Conservation (phyloP, 2,797 vertebrate species). For the Ptychadena robeensis region DNA sequence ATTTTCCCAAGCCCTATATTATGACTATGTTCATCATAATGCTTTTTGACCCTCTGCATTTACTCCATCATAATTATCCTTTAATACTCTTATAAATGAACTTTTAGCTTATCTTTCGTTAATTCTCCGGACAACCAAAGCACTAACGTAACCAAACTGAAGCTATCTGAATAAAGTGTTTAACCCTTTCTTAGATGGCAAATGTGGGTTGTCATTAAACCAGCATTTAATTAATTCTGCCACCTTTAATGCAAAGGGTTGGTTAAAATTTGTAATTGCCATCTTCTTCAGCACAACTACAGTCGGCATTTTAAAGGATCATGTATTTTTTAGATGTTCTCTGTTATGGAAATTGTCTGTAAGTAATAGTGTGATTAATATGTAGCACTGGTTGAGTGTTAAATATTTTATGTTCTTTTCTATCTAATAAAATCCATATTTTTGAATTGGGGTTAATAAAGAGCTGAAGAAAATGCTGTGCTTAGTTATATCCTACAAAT, state of each 20-base stretch:
- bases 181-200: constrained; percentile 72
- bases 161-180: constrained; percentile 78
- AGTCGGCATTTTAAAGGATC: neutral
- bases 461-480: no score
- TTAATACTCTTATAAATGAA: constrained; percentile 86
- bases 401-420: constrained; percentile 1
- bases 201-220: constrained; percentile 43
- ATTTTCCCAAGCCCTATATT: constrained; percentile 75
- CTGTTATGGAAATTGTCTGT: neutral
- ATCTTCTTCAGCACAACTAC: constrained; percentile 3
- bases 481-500: no score
- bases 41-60: constrained; percentile 79
- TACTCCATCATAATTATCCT: constrained; percentile 84
- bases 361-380: constrained; percentile 25
- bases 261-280: neutral
- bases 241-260: constrained; percentile 2
- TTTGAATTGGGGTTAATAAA: no score
- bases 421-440: neutral
- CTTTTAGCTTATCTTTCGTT: constrained; percentile 83
- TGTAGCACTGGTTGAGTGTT: neutral
- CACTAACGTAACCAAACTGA: constrained; percentile 76
- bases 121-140: constrained; percentile 80
- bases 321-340: neutral
- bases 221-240: neutral
- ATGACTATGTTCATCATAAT: constrained; percentile 77